Evolutionary conservation across 2,888 invertebrate genomes (phyloP).

Genomic region (Notodonta dromedarius): DNA sequence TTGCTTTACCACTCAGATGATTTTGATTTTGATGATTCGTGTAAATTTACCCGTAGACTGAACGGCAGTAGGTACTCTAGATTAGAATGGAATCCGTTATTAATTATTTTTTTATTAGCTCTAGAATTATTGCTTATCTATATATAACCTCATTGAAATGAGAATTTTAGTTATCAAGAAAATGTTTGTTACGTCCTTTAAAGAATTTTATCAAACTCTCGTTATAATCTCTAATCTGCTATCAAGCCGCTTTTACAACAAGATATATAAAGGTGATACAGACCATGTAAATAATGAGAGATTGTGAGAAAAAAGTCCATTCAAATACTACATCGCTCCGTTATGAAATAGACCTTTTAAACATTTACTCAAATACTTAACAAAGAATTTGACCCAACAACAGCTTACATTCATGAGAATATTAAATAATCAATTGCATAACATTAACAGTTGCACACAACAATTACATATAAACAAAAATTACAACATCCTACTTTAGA

Average conservation of each 20-base stretch:
- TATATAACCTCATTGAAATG: not conserved
- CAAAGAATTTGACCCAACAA: constrained; percentile 10
- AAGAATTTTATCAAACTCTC: constrained; percentile 27
- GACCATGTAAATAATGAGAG: too few relatives aligned
- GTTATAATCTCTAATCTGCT: constrained; percentile 28
- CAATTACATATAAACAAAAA: constrained; percentile 55
- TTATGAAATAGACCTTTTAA: not conserved
- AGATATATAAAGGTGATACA: constrained; percentile 8
- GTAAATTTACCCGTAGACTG: constrained; percentile 1
- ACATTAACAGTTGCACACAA: constrained; percentile 46
- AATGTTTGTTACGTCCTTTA: not conserved
- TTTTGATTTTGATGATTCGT: too few relatives aligned
- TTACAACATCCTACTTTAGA: constrained; percentile 54
- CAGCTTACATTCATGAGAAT: not conserved
- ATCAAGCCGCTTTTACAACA: constrained; percentile 9
- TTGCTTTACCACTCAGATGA: not conserved
- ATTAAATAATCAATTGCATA: constrained; percentile 49
- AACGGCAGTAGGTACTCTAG: not conserved
- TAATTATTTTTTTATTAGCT: not conserved
- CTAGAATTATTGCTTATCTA: not conserved
- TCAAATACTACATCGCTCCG: constrained; percentile 9
- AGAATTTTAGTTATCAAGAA: not conserved
- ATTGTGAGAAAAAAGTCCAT: too few relatives aligned
- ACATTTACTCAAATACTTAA: not conserved
- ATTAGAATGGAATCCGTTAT: not conserved